Evolutionary conservation across 2,797 vertebrate species (phyloP).

Genomic region (Balearica regulorum): DNA sequence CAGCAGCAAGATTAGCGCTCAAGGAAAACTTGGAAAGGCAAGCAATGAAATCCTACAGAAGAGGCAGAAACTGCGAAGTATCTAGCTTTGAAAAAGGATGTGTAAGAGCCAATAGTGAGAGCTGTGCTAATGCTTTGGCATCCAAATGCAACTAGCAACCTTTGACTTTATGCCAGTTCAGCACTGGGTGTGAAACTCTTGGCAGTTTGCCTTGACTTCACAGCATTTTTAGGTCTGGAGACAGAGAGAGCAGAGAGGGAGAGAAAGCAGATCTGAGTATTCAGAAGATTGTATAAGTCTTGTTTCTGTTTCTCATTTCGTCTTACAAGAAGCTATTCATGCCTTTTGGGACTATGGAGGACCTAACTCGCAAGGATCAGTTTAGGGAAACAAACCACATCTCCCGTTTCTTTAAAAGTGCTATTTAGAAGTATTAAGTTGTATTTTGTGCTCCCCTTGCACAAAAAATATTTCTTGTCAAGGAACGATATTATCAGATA

Average conservation of each 20-base stretch:
- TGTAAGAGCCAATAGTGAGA: background rate
- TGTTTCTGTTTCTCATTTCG: background rate
- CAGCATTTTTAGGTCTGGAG: constrained; percentile 2
- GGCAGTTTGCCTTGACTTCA: constrained; percentile 3
- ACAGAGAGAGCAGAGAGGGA: background rate
- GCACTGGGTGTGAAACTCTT: constrained; percentile 16
- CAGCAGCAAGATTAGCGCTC: background rate
- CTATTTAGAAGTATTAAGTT: background rate
- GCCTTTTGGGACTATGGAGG: background rate
- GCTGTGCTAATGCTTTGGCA: background rate
- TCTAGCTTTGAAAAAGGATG: background rate
- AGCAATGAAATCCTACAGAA: background rate
- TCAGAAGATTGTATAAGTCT: background rate
- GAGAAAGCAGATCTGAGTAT: background rate
- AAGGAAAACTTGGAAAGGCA: background rate
- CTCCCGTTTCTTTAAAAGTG: background rate
- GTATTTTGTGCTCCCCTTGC: background rate
- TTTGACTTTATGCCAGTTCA: constrained; percentile 32
- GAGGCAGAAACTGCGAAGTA: background rate
- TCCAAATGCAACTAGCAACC: background rate
- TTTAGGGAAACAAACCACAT: background rate
- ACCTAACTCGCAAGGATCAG: accelerated
- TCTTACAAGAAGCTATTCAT: background rate
- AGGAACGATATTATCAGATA: background rate
- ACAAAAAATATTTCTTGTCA: background rate